These are phyloP conservation scores for Apantesis nais DNA, from an alignment of 2,888 invertebrate species.

Conservation along the genomic window DNA sequence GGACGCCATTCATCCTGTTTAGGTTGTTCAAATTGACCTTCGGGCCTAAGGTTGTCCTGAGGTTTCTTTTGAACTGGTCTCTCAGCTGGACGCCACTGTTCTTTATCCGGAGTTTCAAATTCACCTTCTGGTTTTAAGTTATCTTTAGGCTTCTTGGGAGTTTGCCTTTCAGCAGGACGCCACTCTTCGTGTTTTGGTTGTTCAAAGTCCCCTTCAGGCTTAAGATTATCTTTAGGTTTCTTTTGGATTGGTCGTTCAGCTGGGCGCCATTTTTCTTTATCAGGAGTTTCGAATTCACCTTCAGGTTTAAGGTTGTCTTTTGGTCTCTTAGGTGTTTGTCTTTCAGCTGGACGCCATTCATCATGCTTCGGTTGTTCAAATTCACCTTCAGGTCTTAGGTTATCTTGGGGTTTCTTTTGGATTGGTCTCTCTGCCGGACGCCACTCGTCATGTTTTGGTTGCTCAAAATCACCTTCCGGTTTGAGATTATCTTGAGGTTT, in stretches of 20 bases:
- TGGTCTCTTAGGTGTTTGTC: conserved; percentile 66
- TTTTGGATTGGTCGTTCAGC: conserved; percentile 65
- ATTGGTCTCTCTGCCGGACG: conserved; percentile 46
- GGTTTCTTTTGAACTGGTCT: conserved; percentile 66
- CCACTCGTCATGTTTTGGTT: conserved; percentile 59
- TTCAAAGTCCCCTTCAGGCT: conserved; percentile 83
- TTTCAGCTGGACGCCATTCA: conserved; percentile 70
- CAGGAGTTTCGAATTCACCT: conserved; percentile 61
- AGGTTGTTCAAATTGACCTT: conserved; percentile 81
- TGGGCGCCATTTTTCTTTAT: conserved; percentile 62
- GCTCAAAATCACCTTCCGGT: conserved; percentile 77
- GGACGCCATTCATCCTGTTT: conserved; percentile 70
- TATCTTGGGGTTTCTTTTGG: conserved; percentile 74
- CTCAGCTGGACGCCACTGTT: conserved; percentile 71
- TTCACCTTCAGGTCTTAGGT: conserved; percentile 71
- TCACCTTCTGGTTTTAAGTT: conserved; percentile 86
- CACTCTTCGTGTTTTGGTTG: conserved; percentile 69
- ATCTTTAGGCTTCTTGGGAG: conserved; percentile 76
- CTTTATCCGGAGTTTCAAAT: conserved; percentile 72
- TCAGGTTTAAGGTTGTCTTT: conserved; percentile 70
- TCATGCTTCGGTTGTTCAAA: conserved; percentile 77
- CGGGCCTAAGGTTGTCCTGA: conserved; percentile 77
- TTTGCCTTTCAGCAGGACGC: conserved; percentile 75
- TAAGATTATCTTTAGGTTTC: conserved; percentile 81
- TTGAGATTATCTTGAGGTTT: conserved; percentile 66